Conservation (phyloP, 2,113 vertebrate genomes). For the Chloebia gouldiae region DNA sequence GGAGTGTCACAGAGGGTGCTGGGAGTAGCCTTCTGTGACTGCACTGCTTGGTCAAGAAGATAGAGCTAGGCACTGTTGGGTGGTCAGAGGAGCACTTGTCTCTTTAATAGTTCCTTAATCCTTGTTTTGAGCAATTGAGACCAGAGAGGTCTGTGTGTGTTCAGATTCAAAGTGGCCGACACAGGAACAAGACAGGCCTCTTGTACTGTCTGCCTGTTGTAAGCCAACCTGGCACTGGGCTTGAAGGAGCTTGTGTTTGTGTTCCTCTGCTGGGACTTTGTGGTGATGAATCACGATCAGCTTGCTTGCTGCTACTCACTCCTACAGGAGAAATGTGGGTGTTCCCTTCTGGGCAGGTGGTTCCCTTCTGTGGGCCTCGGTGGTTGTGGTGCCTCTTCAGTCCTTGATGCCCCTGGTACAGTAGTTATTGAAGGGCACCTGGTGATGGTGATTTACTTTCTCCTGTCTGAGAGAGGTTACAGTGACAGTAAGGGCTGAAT, state of each 20-base stretch:
- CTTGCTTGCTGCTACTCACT: background rate
- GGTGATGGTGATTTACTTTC: background rate
- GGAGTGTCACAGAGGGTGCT: background rate
- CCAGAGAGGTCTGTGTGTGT: background rate
- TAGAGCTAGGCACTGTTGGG: background rate
- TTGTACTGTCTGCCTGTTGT: background rate
- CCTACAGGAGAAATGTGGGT: background rate
- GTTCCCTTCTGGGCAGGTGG: background rate
- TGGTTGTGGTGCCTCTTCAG: background rate
- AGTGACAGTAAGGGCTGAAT: background rate
- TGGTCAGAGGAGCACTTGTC: background rate
- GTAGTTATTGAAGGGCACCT: background rate
- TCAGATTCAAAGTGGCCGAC: background rate
- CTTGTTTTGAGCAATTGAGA: background rate
- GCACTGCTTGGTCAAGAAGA: rapidly evolving
- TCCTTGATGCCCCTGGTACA: background rate
- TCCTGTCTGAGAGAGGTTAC: background rate
- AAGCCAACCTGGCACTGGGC: background rate
- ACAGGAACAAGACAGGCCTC: background rate
- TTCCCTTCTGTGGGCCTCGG: background rate
- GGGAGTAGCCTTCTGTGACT: background rate
- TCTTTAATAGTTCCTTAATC: background rate
- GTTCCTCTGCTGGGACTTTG: background rate
- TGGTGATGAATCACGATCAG: background rate
- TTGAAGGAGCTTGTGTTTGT: background rate